Conservation (phyloP, 2,888 invertebrate genomes). For the Heliconius ismenius region DNA sequence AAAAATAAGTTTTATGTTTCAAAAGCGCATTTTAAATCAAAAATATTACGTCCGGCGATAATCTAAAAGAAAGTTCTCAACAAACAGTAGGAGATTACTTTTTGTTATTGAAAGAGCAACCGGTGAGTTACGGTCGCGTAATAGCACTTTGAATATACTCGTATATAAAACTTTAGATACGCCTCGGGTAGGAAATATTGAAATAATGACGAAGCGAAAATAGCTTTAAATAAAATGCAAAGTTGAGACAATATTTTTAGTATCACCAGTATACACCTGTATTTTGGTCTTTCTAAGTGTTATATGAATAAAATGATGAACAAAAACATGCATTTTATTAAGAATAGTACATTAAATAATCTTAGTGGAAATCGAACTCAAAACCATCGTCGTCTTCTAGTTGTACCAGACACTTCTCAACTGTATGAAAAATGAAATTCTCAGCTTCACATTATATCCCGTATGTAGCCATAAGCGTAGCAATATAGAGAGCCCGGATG, state of each 20-base stretch:
- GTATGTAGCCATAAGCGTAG: too few species aligned
- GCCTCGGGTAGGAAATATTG: slow-evolving; percentile 7
- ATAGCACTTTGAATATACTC: slow-evolving; percentile 7
- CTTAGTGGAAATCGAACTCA: too few species aligned
- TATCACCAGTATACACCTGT: not conserved
- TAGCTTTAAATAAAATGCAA: slow-evolving; percentile 7
- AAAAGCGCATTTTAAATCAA: not conserved
- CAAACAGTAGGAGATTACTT: slow-evolving; percentile 37
- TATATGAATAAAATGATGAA: too few species aligned
- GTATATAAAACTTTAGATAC: slow-evolving; percentile 1
- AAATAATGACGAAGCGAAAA: slow-evolving; percentile 16
- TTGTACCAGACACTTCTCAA: too few species aligned
- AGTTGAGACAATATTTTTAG: not conserved
- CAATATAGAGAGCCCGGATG: too few species aligned
- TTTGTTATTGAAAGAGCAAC: slow-evolving; percentile 37
- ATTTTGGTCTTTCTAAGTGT: not conserved
- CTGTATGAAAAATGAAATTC: too few species aligned
- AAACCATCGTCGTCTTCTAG: too few species aligned
- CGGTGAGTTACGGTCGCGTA: slow-evolving; percentile 19
- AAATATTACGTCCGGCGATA: slow-evolving; percentile 11
- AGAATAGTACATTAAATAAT: too few species aligned
- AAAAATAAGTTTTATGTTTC: not conserved
- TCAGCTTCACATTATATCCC: too few species aligned
- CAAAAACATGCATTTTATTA: too few species aligned
- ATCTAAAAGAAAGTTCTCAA: slow-evolving; percentile 22